Base-by-base conservation (phyloP, 2,113 vertebrate species). In the Orycteropus afer region DNA sequence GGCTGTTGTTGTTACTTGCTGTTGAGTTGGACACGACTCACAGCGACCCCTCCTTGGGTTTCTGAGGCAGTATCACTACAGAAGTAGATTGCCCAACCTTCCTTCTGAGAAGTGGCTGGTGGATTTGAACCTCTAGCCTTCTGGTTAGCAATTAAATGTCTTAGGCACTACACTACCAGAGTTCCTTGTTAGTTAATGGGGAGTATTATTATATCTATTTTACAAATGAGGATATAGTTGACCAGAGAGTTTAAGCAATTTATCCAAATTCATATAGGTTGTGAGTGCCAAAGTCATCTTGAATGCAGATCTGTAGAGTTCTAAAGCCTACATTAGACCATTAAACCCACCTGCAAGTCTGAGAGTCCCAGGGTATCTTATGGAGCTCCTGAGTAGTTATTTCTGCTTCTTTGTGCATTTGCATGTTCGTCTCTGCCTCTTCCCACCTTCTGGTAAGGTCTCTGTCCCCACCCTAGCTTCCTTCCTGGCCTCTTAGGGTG, bases 391-490 rank as follows among this genome's bases (percentile, higher is more conserved):
- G 67, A 73, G 40, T 34, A 55, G n/a, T 42, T 1, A 27, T 45
- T 45, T 74, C 27, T 34, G 18, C n/a, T 32, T 18, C n/a, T 42
- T 25, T 15, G 40, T 69, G 23, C 34, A n/a, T 34, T 59, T 40
- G 79, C n/a, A 37, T 42, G 83, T 77, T 76, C n/a, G 34, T 34
- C 37, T 77, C 45, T 59, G 8, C 22, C 13, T 8, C 51, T 77
- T 85, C 42, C 25, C 4, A n/a, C 37, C 45, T 81, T 76, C 32
- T 89, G 53, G 40, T 63, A 47, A 55, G 47, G 37, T 53, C 11
- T 13, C 6, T 0, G 0, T 15, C 20, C 49, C 42, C 47, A 22
- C 1, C 59, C 37, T 40, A 7, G 51, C 34, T 86, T 65, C 74
- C 37, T 4, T 77, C 61, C 45, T 63, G 17, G 7, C 25, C 63